phyloP scores from a whole-genome alignment of 2,113 vertebrate species.

The Ophthalmolycus amberensis region DNA sequence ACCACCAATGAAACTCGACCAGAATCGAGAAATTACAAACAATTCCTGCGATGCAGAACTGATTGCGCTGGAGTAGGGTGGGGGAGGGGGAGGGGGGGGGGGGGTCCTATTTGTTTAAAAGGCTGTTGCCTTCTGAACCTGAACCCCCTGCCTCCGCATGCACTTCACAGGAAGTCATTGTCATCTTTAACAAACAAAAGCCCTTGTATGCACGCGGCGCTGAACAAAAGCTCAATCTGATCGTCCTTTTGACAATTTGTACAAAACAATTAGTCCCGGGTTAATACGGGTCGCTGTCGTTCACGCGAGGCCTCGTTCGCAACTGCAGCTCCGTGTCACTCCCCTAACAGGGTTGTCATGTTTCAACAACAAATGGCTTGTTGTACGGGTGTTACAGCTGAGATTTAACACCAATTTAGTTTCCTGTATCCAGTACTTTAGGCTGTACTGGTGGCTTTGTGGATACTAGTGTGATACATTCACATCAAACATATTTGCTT shows the following conservation, averaged over 20 bases:
- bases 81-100: neutral
- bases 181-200: neutral
- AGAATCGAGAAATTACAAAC: neutral
- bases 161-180: conserved; percentile 19
- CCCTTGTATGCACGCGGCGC: neutral
- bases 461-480: neutral
- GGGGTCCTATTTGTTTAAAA: conserved; percentile 7
- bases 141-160: neutral
- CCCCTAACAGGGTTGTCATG: neutral
- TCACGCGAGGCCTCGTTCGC: neutral
- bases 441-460: too few relatives aligned
- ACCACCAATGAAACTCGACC: neutral
- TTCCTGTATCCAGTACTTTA: too few relatives aligned
- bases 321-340: neutral
- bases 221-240: neutral
- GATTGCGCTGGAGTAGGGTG: neutral
- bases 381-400: neutral
- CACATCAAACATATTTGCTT: conserved; percentile 10
- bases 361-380: neutral
- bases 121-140: conserved; percentile 10
- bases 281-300: conserved; percentile 3
- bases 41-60: neutral
- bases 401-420: neutral
- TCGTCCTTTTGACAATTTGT: neutral
- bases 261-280: conserved; percentile 1